Percentiles rank a stretch among this genome's conserved stretches.
phyloP scores from a whole-genome alignment of 2,888 invertebrate genomes.

The Watsonalla cultraria region DNA sequence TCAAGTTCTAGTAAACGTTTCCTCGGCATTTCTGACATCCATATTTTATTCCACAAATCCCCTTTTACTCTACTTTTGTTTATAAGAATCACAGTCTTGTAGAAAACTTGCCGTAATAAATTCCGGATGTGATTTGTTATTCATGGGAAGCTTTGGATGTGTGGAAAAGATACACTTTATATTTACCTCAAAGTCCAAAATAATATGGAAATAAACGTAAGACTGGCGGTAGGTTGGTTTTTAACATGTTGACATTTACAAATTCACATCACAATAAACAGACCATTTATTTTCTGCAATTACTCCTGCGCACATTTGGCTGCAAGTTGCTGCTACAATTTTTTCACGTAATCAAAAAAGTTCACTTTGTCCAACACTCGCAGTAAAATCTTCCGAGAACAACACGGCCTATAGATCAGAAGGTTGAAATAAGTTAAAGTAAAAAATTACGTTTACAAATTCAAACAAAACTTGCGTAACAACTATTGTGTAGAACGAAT shows the following conservation, averaged over 20 bases:
- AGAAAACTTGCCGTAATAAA: slow-evolving; percentile 17
- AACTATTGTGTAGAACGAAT: slow-evolving; percentile 55
- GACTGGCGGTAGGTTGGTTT: no score
- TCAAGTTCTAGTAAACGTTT: slow-evolving; percentile 21
- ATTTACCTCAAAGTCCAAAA: background rate
- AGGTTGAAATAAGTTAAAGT: slow-evolving; percentile 15
- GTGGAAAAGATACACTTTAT: background rate
- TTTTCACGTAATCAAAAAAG: slow-evolving; percentile 44
- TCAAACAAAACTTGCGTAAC: slow-evolving; percentile 58
- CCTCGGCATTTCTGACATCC: slow-evolving; percentile 19
- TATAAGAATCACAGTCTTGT: slow-evolving; percentile 10
- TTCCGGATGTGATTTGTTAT: slow-evolving; percentile 12
- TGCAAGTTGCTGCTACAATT: slow-evolving; percentile 2
- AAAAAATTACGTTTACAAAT: slow-evolving; percentile 36
- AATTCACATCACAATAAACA: no score
- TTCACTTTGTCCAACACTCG: slow-evolving; percentile 26
- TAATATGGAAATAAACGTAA: no score
- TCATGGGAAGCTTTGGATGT: slow-evolving; percentile 2
- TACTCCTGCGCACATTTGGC: background rate
- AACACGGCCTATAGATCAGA: slow-evolving; percentile 14
- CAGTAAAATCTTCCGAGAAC: slow-evolving; percentile 41
- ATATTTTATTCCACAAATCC: slow-evolving; percentile 27
- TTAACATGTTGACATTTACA: no score
- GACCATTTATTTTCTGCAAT: no score
- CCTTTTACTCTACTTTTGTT: slow-evolving; percentile 20